Base-by-base conservation (phyloP, 2,888 invertebrate genomes). In the Habrosyne pyritoides region DNA sequence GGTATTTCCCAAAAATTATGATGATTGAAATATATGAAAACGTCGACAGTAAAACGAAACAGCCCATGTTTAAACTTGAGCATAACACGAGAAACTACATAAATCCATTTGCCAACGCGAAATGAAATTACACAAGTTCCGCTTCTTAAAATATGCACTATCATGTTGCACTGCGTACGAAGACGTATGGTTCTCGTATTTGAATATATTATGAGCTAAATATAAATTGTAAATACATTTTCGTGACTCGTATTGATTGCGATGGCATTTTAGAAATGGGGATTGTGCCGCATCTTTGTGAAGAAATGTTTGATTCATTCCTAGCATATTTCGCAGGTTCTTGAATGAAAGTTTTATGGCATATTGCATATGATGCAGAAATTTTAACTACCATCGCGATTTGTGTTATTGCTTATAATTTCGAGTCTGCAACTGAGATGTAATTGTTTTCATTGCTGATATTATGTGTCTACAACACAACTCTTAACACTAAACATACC, bases 121-220 rank as follows among this genome's bases (percentile, higher is more conserved):
- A 53, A 55, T 53, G 47, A 53, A 55, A 51, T 47, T 46, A 52
- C 36, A 47, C 48, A 59, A 57, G 57, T 64, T 61, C 59, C 62
- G 61, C 50, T 36, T 61, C 46, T 56, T 62, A 66, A 64, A 63
- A 64, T 64, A 61, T 66, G 60, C 61, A 57, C 53, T 57, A 58
- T 63, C 64, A 66, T 63, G 61, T 64, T 66, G 48, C 26, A 30
- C n/a, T 47, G 28, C 26, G 12, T 26, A 64, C 60, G 42, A 36
- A 58, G 61, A 59, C 58, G 62, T 54, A 57, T 56, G 58, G 49
- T 53, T 56, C 33, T 52, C 52, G 54, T 53, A 61, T 62, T 55
- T 61, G 58, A 59, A 57, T 59, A 60, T 57, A 57, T 50, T 60
- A 55, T 54, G 53, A 47, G 48, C 21, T 49, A 26, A 49, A 26